These are phyloP conservation scores for Pardosa pseudoannulata DNA, from an alignment of 2,888 invertebrate genomes.

Conservation along the genomic window DNA sequence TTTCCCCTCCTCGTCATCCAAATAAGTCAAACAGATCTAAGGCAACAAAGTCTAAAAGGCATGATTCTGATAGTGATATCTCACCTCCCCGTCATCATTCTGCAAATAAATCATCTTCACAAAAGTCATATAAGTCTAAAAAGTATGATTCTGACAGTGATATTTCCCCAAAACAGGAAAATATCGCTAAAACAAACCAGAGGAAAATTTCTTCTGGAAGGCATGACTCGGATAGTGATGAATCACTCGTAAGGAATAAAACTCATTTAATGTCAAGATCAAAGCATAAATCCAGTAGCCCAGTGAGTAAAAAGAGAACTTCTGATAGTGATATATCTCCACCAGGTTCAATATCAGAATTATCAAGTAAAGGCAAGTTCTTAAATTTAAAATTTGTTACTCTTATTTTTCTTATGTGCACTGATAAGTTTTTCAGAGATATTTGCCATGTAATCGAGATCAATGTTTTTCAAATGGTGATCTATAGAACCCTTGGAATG, in stretches of 20 bases:
- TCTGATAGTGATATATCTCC: constrained; percentile 21
- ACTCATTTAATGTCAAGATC: too few relatives aligned
- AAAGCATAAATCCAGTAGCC: too few relatives aligned
- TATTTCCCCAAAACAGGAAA: constrained; percentile 52
- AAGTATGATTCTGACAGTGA: constrained; percentile 77
- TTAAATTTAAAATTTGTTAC: too few relatives aligned
- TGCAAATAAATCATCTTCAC: not conserved
- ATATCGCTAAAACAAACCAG: not conserved
- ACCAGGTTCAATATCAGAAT: too few relatives aligned
- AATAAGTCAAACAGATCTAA: too few relatives aligned
- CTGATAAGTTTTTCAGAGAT: too few relatives aligned
- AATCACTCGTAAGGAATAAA: too few relatives aligned
- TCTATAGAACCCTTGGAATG: too few relatives aligned
- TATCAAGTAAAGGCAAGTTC: too few relatives aligned
- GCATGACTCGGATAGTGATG: constrained; percentile 75
- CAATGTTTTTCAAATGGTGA: too few relatives aligned
- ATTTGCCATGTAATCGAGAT: too few relatives aligned
- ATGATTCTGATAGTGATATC: constrained; percentile 75
- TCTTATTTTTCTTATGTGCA: too few relatives aligned
- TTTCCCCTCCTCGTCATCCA: constrained; percentile 67
- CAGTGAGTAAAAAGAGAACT: not conserved
- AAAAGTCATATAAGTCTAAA: constrained; percentile 6
- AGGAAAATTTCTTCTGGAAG: not conserved
- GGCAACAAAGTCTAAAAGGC: constrained; percentile 68
- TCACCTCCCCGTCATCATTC: constrained; percentile 30